Evolutionary conservation across 92 coral and sea anemone species (phyloP), one percentile per base, ranked within the genome.

Genomic region (Umimayanthus kanabou): DNA sequence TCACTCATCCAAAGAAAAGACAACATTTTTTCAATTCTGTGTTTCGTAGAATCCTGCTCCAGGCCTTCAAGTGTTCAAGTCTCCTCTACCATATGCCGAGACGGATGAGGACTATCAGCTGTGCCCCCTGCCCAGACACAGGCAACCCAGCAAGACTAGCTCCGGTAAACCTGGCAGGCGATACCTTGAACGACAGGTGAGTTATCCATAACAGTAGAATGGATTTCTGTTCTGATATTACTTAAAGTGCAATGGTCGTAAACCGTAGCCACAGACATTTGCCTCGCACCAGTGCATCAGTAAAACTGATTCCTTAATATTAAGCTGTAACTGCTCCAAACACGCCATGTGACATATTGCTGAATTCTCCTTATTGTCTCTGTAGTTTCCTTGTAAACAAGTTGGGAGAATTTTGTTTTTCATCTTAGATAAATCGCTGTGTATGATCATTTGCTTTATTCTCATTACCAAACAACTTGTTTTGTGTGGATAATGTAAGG

Each of bases 51-150:
- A 97, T 40, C 98, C 98, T 29, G 93, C 96, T 14, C 99, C 99
- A 81, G 98, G 97, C 4, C 90, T 97, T 11, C 98, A 95, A 76
- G 97, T 92, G 61, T 92, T 93, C 76, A 93, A 97, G 76, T 91
- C 93, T n/a, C 97, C 92, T 42, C 89, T 97, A 39, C 96, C 98
- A 8, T 97, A 95, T 88, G 89, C 94, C 42, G 94, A 97, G 88
- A 94, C 94, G 73, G 99, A 97, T 76, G 99, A 97, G 88, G 99
- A 97, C 84, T 97, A 91, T 87, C 97, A 95, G 73, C 83, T 95
- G 66, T 92, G 97, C 45, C 98, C 99, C 28, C 92, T 97, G 33
- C 95, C 98, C n/a, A 92, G 97, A 58, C 89, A 97, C 94, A 93
- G 95, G 89, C 93, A 93, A 33, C 92, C 90, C 22, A 93, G 90